Conservation (phyloP, 2,888 invertebrate genomes). For the Ichneumoninae sp. region DNA sequence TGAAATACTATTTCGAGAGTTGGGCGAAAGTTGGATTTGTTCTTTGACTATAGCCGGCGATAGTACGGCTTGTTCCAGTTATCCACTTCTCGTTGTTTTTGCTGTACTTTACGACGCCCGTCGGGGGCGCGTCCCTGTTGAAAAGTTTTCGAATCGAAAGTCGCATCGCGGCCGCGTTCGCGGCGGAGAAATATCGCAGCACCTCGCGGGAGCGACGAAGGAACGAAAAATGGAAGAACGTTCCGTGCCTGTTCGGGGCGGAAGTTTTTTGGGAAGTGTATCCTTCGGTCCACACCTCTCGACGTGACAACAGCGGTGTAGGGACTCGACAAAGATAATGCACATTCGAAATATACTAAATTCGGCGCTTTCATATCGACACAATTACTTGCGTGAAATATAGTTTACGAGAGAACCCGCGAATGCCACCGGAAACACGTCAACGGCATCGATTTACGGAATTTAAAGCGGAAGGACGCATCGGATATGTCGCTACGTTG, state of each 20-base stretch:
- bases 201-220: background rate
- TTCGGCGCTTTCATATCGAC: background rate
- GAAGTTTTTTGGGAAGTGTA: no score
- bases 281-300: no score
- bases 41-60: slow-evolving; percentile 2
- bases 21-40: slow-evolving; percentile 25
- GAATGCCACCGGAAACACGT: slow-evolving; percentile 12
- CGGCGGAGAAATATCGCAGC: background rate
- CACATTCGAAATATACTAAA: no score
- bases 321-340: no score
- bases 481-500: slow-evolving; percentile 9
- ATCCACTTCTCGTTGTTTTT: background rate
- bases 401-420: slow-evolving; percentile 30
- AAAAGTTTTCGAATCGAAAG: slow-evolving; percentile 28
- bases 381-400: background rate
- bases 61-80: slow-evolving; percentile 1
- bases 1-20: slow-evolving; percentile 23
- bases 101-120: background rate
- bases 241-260: no score
- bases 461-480: slow-evolving; percentile 60
- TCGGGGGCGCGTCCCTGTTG: background rate
- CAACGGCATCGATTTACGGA: slow-evolving; percentile 53
- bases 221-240: background rate
- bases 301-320: no score
- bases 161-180: background rate